Evolutionary conservation across 2,888 invertebrate genomes (phyloP).

Genomic region (Troides helena): DNA sequence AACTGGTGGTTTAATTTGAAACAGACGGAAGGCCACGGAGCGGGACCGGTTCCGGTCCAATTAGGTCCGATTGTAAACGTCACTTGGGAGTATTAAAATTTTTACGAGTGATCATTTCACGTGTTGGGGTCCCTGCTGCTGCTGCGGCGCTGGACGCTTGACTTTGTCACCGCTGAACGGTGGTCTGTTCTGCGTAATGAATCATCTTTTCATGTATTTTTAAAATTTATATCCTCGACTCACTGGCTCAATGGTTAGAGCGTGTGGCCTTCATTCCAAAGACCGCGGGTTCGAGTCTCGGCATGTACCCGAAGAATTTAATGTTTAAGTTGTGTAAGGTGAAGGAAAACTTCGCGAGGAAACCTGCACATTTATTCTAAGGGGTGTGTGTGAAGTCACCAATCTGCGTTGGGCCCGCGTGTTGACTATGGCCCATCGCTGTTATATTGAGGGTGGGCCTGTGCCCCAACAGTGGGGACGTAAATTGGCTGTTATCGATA

Average conservation of each 20-base stretch:
- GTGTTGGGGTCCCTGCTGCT: constrained; percentile 14
- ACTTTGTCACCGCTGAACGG: constrained; percentile 15
- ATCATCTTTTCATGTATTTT: not conserved
- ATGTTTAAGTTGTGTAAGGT: no score
- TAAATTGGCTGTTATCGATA: not conserved
- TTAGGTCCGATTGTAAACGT: constrained; percentile 30
- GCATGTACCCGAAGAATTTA: no score
- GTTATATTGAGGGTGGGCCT: no score
- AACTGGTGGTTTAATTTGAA: constrained; percentile 59
- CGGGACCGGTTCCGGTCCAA: constrained; percentile 17
- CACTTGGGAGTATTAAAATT: constrained; percentile 23
- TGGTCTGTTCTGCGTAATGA: not conserved
- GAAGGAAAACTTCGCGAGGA: no score
- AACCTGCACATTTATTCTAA: no score
- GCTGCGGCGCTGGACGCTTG: not conserved
- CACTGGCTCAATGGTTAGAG: no score
- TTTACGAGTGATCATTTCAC: constrained; percentile 29
- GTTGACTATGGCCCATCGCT: no score
- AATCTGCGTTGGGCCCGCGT: no score
- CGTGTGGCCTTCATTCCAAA: no score
- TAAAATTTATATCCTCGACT: not conserved
- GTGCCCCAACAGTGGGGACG: no score
- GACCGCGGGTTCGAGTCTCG: no score
- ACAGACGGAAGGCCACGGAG: constrained; percentile 43
- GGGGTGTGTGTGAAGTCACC: no score